phyloP scores from a whole-genome alignment of 2,113 vertebrate genomes.

The Budorcas taxicolor region DNA sequence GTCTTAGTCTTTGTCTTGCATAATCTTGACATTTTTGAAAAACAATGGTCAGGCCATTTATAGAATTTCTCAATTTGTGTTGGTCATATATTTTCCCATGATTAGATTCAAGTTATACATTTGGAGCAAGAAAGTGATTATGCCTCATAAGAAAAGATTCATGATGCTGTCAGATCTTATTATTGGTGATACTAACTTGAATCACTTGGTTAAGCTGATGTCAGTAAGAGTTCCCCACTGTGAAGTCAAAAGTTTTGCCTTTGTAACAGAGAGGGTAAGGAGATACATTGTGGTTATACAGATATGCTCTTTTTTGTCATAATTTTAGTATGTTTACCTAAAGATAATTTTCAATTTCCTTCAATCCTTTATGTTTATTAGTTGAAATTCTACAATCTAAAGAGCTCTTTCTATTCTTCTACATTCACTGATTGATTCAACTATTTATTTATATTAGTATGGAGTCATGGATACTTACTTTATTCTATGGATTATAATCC shows the following conservation, averaged over 20 bases:
- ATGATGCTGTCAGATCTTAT: not conserved
- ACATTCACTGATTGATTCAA: not conserved
- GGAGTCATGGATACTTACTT: not conserved
- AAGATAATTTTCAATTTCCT: not conserved
- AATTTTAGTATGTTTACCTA: not conserved
- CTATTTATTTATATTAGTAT: not conserved
- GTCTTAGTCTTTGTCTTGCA: not conserved
- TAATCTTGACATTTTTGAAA: not conserved
- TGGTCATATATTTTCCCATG: not conserved
- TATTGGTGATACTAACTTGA: not conserved
- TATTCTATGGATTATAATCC: not conserved
- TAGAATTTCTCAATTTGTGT: not conserved
- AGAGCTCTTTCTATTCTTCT: not conserved
- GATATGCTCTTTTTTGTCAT: not conserved
- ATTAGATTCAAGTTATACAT: not conserved
- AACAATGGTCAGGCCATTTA: not conserved
- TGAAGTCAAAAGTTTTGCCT: not conserved
- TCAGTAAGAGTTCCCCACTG: not conserved
- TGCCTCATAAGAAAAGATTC: not conserved
- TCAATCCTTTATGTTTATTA: not conserved
- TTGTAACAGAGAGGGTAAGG: not conserved
- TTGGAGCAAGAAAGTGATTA: not conserved
- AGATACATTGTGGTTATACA: not conserved
- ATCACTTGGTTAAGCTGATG: not conserved
- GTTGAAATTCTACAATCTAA: not conserved